A percentile compares a stretch with the other conserved stretches of the same genome.
phyloP scores from a whole-genome alignment of 2,797 vertebrate species.

The Darevskia mixta region DNA sequence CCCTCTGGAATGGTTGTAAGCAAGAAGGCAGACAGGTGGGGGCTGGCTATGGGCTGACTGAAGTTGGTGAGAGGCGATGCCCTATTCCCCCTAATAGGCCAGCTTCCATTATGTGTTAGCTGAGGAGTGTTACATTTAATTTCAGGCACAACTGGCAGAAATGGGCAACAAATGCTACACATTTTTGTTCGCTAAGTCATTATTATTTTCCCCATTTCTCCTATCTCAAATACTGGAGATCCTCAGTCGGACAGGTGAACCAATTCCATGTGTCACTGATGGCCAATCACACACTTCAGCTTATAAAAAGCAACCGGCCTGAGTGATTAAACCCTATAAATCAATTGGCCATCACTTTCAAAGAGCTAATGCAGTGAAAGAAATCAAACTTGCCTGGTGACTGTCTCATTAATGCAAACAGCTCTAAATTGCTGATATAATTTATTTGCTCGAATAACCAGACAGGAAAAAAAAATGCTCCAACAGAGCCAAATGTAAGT shows the following conservation, averaged over 20 bases:
- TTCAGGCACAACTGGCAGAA: not conserved
- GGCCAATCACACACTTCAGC: not conserved
- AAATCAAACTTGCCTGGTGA: conserved; percentile 38
- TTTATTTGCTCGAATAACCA: not conserved
- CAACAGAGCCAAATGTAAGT: not conserved
- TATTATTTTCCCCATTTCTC: not conserved
- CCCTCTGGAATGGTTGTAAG: too few species aligned
- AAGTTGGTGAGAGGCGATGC: too few species aligned
- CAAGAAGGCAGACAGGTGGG: too few species aligned
- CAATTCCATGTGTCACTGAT: not conserved
- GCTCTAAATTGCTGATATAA: rapidly evolving
- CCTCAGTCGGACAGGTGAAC: not conserved
- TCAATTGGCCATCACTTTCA: not conserved
- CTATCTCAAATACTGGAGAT: not conserved
- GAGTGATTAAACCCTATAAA: conserved; percentile 2
- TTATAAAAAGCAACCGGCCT: conserved; percentile 12
- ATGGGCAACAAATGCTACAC: not conserved
- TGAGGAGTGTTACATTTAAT: not conserved
- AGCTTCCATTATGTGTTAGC: not conserved
- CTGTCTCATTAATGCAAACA: conserved; percentile 16
- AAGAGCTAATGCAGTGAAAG: conserved; percentile 7
- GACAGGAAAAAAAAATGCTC: conserved; percentile 13
- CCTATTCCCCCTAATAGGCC: too few species aligned
- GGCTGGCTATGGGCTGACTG: too few species aligned
- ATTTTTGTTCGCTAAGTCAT: not conserved